These are phyloP conservation scores for Periphyllus acericola DNA, from an alignment of 2,888 invertebrate genomes.

Conservation along the genomic window DNA sequence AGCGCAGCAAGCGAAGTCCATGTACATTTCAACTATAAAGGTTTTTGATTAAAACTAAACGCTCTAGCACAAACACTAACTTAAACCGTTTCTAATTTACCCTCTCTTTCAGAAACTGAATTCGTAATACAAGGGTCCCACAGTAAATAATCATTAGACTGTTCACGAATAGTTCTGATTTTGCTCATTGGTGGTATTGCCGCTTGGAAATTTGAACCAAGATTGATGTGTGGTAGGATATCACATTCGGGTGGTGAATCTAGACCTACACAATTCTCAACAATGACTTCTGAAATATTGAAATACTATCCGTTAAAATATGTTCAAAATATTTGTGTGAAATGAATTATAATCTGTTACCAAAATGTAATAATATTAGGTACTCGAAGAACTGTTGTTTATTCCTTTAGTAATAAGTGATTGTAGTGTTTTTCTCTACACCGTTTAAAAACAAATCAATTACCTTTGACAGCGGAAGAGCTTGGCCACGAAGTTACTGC, in stretches of 20 bases:
- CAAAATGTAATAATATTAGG: not conserved
- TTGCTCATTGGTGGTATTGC: slow-evolving; percentile 65
- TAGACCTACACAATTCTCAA: slow-evolving; percentile 61
- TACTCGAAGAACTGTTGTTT: not conserved
- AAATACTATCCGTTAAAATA: not conserved
- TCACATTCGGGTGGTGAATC: slow-evolving; percentile 67
- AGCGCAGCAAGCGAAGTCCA: slow-evolving; percentile 95
- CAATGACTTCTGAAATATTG: slow-evolving; percentile 44
- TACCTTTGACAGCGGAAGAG: slow-evolving; percentile 65
- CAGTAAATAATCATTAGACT: slow-evolving; percentile 75
- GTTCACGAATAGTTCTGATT: slow-evolving; percentile 44
- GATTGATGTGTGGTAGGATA: slow-evolving; percentile 82
- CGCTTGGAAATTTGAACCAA: slow-evolving; percentile 84
- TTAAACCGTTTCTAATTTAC: slow-evolving; percentile 68
- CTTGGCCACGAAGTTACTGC: slow-evolving; percentile 66
- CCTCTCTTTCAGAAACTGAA: slow-evolving; percentile 78
- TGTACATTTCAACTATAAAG: slow-evolving; percentile 86
- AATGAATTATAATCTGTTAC: no score
- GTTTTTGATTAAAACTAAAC: slow-evolving; percentile 63
- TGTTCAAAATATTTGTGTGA: not conserved
- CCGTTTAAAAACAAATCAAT: not conserved
- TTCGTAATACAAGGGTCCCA: slow-evolving; percentile 87
- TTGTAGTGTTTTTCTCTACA: not conserved
- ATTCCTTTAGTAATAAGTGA: not conserved
- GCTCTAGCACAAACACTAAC: not conserved